Evolutionary conservation across 1,140 invertebrate species (phyloP), one percentile per base, ranked within the genome.

Genomic region (Eupristina koningsbergeri): DNA sequence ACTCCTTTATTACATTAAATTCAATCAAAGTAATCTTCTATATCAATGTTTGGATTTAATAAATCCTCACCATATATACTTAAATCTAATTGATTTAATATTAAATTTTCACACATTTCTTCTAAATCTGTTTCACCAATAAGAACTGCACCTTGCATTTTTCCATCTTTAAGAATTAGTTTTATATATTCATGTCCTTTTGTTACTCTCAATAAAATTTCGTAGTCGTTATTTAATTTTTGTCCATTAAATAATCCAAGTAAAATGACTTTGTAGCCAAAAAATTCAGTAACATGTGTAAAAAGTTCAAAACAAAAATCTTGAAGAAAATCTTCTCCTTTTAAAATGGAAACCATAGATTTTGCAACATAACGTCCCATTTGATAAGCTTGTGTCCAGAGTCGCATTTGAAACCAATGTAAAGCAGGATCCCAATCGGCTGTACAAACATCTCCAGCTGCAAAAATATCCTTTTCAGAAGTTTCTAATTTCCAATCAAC

Each of bases 21-120:
- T 93, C 92, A 99, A 95, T 99, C 99, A 95, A 99, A 99, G 93
- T 98, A 99, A 94, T 99, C 99, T 91, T 99, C 98, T 89, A 99
- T 98, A 92, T 99, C 98, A 89, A 99, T 96, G 92, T 97, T 94
- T 31, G 98, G 98, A 94, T 99, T 96, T 8, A 99, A 93, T 85
- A 99, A 95, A 91, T 99, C 95, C 91, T 99, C 97, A 71, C 97
- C 98, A 93, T 96, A 97, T 34, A 94, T 93, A 86, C 95, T 96
- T 58, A 99, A 92, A 93, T 99, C 98, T 78, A 98, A 94, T 90
- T 98, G 96, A 94, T 99, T 98, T 26, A 99, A 93, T 89, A 99
- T 99, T 67, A 99, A 93, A 93, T 99, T 99, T 93, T 99, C 98
- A 93, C 98, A 98, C 88, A 98, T 99, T 93, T 99, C 99, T 91